Conservation (phyloP, 2,888 invertebrate species). For the Sinohyriopsis cumingii region DNA sequence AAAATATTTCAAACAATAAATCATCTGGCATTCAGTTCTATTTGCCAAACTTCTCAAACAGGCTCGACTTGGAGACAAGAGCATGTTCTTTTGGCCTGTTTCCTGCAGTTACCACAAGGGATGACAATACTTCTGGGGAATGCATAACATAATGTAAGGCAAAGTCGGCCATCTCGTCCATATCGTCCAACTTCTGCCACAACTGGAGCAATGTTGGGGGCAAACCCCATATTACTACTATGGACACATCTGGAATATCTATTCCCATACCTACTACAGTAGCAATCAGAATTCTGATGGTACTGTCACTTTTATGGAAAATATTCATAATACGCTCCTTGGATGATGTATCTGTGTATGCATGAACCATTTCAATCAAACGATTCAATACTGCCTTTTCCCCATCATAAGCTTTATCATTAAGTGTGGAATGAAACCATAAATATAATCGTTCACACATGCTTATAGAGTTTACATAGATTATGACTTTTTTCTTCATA, state of each 20-base stretch:
- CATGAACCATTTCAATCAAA: slow-evolving; percentile 18
- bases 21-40: slow-evolving; percentile 3
- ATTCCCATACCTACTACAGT: slow-evolving; percentile 19
- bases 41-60: slow-evolving; percentile 5
- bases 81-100: slow-evolving; percentile 4
- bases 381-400: neutral
- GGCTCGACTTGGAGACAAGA: slow-evolving; percentile 2
- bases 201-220: slow-evolving; percentile 14
- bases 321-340: too few relatives aligned
- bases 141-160: slow-evolving; percentile 10
- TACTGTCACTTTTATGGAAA: too few relatives aligned
- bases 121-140: slow-evolving; percentile 8
- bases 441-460: slow-evolving; percentile 14
- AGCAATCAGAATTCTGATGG: slow-evolving; percentile 9
- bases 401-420: slow-evolving; percentile 1
- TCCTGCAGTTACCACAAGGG: slow-evolving; percentile 12
- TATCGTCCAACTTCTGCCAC: slow-evolving; percentile 18
- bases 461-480: slow-evolving; percentile 12
- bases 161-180: slow-evolving; percentile 10
- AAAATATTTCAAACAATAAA: slow-evolving; percentile 5
- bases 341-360: neutral
- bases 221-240: slow-evolving; percentile 13
- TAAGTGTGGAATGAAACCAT: neutral
- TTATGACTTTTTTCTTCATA: slow-evolving; percentile 7
- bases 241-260: slow-evolving; percentile 12